Base-by-base conservation (phyloP, 2,113 vertebrate species). In the Apistogramma diplotaenia region DNA sequence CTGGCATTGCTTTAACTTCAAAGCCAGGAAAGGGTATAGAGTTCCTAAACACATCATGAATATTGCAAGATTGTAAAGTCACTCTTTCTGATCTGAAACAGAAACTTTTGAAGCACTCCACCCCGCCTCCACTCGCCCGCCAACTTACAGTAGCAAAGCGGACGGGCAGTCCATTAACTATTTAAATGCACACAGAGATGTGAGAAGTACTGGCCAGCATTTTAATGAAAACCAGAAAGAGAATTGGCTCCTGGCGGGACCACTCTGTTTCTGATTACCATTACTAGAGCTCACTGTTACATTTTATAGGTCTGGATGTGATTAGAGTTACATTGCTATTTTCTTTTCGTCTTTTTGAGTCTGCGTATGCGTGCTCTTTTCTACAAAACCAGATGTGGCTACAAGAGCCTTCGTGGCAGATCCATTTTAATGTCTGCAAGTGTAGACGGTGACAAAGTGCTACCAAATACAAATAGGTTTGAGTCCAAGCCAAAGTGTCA, bases 41-140 rank as follows among this genome's bases (percentile, higher is more conserved):
- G 91, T 93, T 94, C 87, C 91, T 93, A 90, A 94, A 94, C 89
- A 91, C 91, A 91, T 94, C 88, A 93, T 93, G 88, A 93, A 94
- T 95, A 93, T 93, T 94, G 89, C 89, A 95, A 84, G 70, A 90
- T 86, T 91, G 91, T 86, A 90, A 93, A 94, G 92, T 93, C 91
- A 89, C 90, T 91, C 84, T 91, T 92, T 90, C 90, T 91, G 88
- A 94, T 90, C 77, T 92, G 86, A 78, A 92, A 87, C 74, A 90
- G 82, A 92, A 94, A 93, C 93, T 93, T 94, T 89, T 92, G 84
- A 94, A 90, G 91, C 80, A 59, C 78, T 71, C 43, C 84, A 78
- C 31, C 43, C 56, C 6, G 0, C 87, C 87, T 85, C 84, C 70
- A 73, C 53, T 49, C 37, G 37, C 57, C 54, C 78, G 77, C 82